Conservation (phyloP, 2,113 vertebrate species). For the Castor canadensis region DNA sequence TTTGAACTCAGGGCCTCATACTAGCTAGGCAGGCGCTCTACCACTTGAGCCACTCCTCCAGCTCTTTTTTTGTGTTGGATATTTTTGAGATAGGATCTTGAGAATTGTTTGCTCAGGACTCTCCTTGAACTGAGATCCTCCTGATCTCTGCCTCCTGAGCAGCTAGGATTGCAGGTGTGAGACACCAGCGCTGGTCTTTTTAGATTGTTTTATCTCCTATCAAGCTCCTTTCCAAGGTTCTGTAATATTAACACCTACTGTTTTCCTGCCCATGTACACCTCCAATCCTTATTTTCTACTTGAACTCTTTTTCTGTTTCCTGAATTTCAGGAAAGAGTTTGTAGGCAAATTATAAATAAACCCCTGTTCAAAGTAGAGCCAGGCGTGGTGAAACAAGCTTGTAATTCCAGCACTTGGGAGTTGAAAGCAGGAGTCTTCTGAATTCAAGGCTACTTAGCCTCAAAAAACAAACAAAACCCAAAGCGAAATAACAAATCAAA, state of each 20-base stretch:
- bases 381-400: background rate
- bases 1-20: no score
- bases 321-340: constrained; percentile 40
- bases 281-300: background rate
- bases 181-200: no score
- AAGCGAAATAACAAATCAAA: background rate
- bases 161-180: no score
- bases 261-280: background rate
- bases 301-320: background rate
- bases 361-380: background rate
- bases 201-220: background rate
- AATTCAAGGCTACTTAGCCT: background rate
- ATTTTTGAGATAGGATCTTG: no score
- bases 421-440: no score
- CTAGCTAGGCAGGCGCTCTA: no score
- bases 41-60: no score
- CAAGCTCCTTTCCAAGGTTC: background rate
- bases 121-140: no score
- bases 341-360: background rate
- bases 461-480: background rate
- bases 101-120: no score
- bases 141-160: no score
- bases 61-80: no score
- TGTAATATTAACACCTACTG: background rate
- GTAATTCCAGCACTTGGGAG: background rate